A percentile compares a stretch with the other conserved stretches of the same genome.
phyloP scores from a whole-genome alignment of 2,888 invertebrate species.

The Drosophila rellima region DNA sequence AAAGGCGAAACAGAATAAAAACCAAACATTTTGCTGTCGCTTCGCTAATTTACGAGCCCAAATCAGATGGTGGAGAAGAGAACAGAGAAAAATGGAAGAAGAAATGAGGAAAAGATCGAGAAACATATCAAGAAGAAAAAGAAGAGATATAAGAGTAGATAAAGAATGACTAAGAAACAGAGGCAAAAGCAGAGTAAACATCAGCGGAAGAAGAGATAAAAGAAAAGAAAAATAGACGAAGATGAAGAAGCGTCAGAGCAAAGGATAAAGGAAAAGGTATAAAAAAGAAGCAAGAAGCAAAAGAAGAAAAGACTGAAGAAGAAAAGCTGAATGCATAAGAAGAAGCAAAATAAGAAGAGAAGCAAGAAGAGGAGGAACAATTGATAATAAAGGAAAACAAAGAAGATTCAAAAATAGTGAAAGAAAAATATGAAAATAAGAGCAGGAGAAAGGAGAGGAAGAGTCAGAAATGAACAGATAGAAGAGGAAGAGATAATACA shows the following conservation, averaged over 20 bases:
- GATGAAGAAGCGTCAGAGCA: not conserved
- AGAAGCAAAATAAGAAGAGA: too few relatives aligned
- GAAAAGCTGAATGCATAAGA: not conserved
- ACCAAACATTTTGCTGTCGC: slow-evolving; percentile 50
- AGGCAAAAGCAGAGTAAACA: not conserved
- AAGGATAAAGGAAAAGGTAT: not conserved
- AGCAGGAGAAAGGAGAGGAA: too few relatives aligned
- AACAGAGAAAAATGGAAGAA: not conserved
- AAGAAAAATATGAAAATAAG: too few relatives aligned
- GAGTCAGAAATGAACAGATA: too few relatives aligned
- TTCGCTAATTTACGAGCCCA: slow-evolving; percentile 54
- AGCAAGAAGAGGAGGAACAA: too few relatives aligned
- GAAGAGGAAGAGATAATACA: too few relatives aligned
- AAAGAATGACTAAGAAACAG: not conserved
- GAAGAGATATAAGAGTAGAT: not conserved
- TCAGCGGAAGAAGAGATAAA: not conserved
- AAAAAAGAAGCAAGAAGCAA: not conserved
- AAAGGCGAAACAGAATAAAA: slow-evolving; percentile 41
- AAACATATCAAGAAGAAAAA: not conserved
- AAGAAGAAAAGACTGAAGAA: not conserved
- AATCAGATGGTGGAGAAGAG: not conserved
- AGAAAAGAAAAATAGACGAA: not conserved
- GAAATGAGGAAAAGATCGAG: not conserved
- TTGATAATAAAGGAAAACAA: too few relatives aligned
- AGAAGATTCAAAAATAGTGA: too few relatives aligned